phyloP scores from a whole-genome alignment of 1,140 invertebrate species.

The Dufourea novaeangliae region DNA sequence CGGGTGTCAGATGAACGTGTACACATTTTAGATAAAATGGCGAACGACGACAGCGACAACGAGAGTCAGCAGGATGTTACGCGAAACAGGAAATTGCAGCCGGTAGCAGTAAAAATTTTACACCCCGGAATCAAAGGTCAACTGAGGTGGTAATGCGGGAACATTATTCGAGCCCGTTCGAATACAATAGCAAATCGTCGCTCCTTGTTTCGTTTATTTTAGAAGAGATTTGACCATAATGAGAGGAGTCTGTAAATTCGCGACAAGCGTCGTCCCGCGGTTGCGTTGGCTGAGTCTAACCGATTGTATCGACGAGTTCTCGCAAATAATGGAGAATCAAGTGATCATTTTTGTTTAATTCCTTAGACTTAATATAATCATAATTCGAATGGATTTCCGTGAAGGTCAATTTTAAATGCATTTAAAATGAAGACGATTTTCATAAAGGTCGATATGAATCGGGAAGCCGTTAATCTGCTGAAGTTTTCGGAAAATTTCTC shows the following conservation, averaged over 20 bases:
- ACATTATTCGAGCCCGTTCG: neutral
- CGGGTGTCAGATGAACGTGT: neutral
- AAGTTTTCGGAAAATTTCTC: slow-evolving; percentile 79
- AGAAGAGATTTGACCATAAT: slow-evolving; percentile 80
- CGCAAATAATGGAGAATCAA: slow-evolving; percentile 80
- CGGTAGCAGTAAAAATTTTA: slow-evolving; percentile 79
- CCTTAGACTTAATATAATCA: neutral
- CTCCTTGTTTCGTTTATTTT: slow-evolving; percentile 11
- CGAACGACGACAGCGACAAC: neutral
- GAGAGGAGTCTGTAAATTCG: slow-evolving; percentile 68
- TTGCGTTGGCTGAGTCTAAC: slow-evolving; percentile 80
- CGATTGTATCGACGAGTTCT: slow-evolving; percentile 82
- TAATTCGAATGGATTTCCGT: neutral
- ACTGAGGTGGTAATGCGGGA: slow-evolving; percentile 58
- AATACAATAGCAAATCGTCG: neutral
- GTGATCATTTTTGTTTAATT: slow-evolving; percentile 57
- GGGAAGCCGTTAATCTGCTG: slow-evolving; percentile 78
- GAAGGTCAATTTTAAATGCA: too few relatives aligned
- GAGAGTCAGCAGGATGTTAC: neutral
- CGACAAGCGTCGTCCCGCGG: slow-evolving; percentile 74
- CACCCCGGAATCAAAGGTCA: slow-evolving; percentile 78
- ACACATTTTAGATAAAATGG: slow-evolving; percentile 48
- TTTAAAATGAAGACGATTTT: too few relatives aligned
- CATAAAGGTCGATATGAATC: slow-evolving; percentile 75
- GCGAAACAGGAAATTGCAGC: slow-evolving; percentile 57